Evolutionary conservation across 2,113 vertebrate species (phyloP), one percentile per base, ranked within the genome.

Genomic region (Oplegnathus fasciatus): DNA sequence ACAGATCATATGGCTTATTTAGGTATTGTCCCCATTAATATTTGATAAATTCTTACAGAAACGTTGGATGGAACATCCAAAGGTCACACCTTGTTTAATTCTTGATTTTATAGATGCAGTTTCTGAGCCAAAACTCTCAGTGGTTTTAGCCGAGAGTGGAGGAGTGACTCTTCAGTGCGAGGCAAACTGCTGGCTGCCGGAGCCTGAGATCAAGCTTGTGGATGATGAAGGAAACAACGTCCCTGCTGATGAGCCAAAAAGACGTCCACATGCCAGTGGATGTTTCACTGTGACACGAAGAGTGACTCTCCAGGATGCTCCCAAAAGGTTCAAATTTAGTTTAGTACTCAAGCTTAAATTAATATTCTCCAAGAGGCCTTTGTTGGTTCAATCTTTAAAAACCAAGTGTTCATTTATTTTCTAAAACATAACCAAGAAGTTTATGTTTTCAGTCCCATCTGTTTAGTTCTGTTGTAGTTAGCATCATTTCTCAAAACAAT

Each of bases 141-240:
- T 78, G 9, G 2, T 52, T 11, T n/a, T 69, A 1, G 5, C 0
- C 0, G 40, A 68, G 11, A 10, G 28, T 0, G 40, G 14, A 32
- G 48, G 1, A 4, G 17, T 78, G 73, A 42, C 55, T 1, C 1
- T 89, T 17, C 67, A 54, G 34, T 91, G 90, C 28, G 54, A 64
- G 28, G 60, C 46, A 0, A 5, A 0, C 6, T 86, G 82, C 80
- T 89, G 82, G 79, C 46, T 48, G 52, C 65, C 48, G 1, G 26
- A 58, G 9, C 83, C 82, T 0, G 1, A 55, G 22, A 48, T 91
- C 66, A 1, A 0, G 6, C 48, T 91, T 14, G 64, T 85, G 80
- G 77, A 91, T 13, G 26, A 78, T 15, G 9, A 26, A 0, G 87
- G 76, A 9, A 69, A 75, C 0, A 0, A 28, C 1, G 26, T 87